A percentile compares a stretch with the other conserved stretches of the same genome.
Evolutionary conservation across 2,113 vertebrate species (phyloP).

Genomic region (Clupea harengus): DNA sequence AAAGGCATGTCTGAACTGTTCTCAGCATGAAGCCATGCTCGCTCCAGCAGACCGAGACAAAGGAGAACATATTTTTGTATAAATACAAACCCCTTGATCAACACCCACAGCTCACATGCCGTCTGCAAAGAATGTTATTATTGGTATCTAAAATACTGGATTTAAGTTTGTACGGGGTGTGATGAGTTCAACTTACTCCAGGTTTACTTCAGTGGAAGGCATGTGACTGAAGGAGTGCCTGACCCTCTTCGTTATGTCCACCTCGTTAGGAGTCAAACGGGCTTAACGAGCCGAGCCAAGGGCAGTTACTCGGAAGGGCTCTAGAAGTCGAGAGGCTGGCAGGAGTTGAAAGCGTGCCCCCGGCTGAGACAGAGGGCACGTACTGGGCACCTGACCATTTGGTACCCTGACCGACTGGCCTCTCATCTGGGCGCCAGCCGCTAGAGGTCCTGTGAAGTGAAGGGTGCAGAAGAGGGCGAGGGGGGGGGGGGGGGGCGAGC

Average conservation of each 20-base stretch:
- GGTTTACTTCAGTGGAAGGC: neutral
- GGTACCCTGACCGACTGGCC: conserved; percentile 34
- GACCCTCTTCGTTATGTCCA: neutral
- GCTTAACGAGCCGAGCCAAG: conserved; percentile 11
- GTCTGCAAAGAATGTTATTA: neutral
- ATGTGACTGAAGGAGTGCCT: neutral
- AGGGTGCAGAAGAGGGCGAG: neutral
- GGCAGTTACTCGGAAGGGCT: conserved; percentile 19
- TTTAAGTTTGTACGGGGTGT: neutral
- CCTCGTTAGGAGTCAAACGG: conserved; percentile 7
- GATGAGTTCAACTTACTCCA: neutral
- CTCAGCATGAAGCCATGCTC: neutral
- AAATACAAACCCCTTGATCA: conserved; percentile 1
- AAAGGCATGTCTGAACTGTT: neutral
- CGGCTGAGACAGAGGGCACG: conserved; percentile 21
- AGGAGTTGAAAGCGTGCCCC: conserved; percentile 28
- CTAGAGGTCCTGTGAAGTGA: conserved; percentile 9
- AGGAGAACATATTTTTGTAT: neutral
- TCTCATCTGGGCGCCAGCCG: neutral
- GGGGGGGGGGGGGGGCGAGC: conserved; percentile 3
- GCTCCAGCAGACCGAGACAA: neutral
- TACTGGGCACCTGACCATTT: conserved; percentile 27
- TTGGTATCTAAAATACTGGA: neutral
- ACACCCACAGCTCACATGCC: neutral
- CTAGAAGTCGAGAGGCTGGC: conserved; percentile 20